A percentile compares a stretch with the other conserved stretches of the same genome.
Evolutionary conservation across 64 coral and sea anemone species (phyloP).

Genomic region (Orbicella faveolata): DNA sequence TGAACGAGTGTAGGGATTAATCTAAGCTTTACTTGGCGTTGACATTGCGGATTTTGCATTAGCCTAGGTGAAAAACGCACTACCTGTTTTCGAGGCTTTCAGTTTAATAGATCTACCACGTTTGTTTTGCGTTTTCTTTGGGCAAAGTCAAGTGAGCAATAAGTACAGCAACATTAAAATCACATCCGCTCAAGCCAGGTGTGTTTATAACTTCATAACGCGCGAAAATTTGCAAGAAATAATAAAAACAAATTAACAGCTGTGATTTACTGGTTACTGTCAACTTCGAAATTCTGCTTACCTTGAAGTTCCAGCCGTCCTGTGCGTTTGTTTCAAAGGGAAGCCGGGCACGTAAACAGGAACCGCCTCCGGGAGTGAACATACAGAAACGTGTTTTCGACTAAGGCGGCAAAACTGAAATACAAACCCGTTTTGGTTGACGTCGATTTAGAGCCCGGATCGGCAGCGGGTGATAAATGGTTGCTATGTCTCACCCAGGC

Average conservation of each 20-base stretch:
- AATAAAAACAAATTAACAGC: neutral
- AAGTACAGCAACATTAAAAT: too few species aligned
- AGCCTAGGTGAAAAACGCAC: too few species aligned
- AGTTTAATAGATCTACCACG: too few species aligned
- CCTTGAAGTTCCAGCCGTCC: neutral
- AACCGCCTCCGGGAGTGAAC: neutral
- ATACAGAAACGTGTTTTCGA: neutral
- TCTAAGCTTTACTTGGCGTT: too few species aligned
- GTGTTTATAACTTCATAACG: neutral
- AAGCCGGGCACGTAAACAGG: neutral
- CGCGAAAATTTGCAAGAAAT: neutral
- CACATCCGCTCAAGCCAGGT: too few species aligned
- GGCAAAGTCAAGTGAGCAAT: too few species aligned
- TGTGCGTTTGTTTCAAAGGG: neutral
- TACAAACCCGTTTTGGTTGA: neutral
- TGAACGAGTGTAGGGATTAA: too few species aligned
- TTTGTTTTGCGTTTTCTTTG: too few species aligned
- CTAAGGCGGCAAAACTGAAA: neutral
- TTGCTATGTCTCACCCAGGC: neutral
- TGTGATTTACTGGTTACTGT: neutral
- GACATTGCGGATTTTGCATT: too few species aligned
- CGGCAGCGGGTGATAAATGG: neutral
- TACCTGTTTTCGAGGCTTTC: too few species aligned
- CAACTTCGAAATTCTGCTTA: neutral
- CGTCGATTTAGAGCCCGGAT: neutral